phyloP scores from a whole-genome alignment of 2,113 vertebrate genomes.

The Capreolus pygargus region DNA sequence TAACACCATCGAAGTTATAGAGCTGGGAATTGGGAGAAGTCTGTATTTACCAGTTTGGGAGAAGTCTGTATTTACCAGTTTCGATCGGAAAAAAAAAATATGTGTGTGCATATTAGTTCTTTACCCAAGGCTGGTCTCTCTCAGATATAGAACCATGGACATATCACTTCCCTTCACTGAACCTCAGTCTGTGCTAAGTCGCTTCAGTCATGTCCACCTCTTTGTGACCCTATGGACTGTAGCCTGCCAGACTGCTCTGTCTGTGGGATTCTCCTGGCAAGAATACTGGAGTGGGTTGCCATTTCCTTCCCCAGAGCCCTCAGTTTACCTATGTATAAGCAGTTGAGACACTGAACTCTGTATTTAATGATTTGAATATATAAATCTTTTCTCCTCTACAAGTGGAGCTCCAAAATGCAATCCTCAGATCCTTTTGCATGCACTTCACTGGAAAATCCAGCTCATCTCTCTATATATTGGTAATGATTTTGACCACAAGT shows the following conservation, averaged over 20 bases:
- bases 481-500: slow-evolving; percentile 1
- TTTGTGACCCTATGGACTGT: background rate
- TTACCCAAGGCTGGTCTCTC: background rate
- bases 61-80: background rate
- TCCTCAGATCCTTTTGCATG: background rate
- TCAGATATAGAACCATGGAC: background rate
- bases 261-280: background rate
- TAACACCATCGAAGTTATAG: background rate
- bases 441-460: background rate
- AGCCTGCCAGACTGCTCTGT: background rate
- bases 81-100: background rate
- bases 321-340: background rate
- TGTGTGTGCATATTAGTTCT: background rate
- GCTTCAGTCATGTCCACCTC: background rate
- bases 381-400: background rate
- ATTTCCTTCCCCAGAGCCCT: background rate
- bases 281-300: background rate
- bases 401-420: background rate
- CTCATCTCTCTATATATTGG: background rate
- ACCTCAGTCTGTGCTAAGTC: background rate
- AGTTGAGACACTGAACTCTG: background rate
- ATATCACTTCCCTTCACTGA: background rate
- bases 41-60: background rate
- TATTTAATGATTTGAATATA: background rate
- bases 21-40: background rate